Evolutionary conservation across 2,888 invertebrate genomes (phyloP), one percentile per base, ranked within the genome.

Genomic region (Phymatocera aterrima): DNA sequence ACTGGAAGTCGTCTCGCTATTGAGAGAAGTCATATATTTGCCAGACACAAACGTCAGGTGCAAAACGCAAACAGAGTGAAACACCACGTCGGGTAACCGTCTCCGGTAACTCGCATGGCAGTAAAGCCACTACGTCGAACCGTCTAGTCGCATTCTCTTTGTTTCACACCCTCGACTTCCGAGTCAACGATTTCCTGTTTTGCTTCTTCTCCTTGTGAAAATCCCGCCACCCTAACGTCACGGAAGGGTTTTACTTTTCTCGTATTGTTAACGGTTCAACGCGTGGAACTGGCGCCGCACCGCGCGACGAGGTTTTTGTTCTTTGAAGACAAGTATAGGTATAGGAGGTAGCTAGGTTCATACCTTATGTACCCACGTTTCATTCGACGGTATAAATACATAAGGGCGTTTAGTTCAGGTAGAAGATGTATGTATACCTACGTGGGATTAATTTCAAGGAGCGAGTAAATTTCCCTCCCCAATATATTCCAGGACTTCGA

Each of bases 11-110:
- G 57, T 3, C 10, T 4, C 15, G 10, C 12, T 51, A 31, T 51
- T 34, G 46, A 48, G 48, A 34, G 48, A 72, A 51, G 48, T 72
- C 72, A 24, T 51, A 72, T 72, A 51, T 72, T 72, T 72, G 51
- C 34, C 72, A 72, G 51, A 72, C 51, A 34, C 72, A 72, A 72
- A 72, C 72, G 72, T 43, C 48, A 72, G 72, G 72, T 72, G 72
- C 72, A 72, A 72, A 72, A 28, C 31, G 72, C 51, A 72, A 51
- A 72, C 51, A 72, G 48, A 48, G 34, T 34, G 72, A 72, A 34
- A 51, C 28, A 21, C 28, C 28, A 48, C 15, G 46, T 21, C 24
- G 21, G 3, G 68, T 68, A 43, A 43, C 24, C 24, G 46, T 34
- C 40, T 68, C 21, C 31, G 18, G 15, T 54, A 46, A 64, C 61